phyloP scores from a whole-genome alignment of 2,113 vertebrate genomes.

The Malurus alboscapulatus region DNA sequence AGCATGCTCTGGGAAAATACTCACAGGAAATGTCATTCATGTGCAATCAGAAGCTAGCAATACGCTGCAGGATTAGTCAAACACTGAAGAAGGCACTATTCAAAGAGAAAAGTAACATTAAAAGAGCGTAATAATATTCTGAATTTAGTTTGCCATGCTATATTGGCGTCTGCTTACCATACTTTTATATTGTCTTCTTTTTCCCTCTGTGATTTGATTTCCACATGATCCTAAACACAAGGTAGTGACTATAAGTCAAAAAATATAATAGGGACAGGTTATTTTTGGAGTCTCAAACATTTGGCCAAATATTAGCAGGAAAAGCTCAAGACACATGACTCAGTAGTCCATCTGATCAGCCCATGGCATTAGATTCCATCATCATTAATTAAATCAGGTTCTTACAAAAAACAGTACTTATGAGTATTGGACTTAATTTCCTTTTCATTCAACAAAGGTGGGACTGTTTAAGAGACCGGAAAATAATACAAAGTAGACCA shows the following conservation, averaged over 20 bases:
- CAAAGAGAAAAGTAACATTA: not conserved
- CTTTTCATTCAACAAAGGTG: not conserved
- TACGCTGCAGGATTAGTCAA: not conserved
- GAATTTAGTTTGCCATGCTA: not conserved
- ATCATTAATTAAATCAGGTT: not conserved
- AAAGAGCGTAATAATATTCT: not conserved
- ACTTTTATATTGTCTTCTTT: not conserved
- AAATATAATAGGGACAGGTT: not conserved
- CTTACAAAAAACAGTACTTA: not conserved
- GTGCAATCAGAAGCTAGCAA: not conserved
- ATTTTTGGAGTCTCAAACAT: not conserved
- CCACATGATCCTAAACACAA: not conserved
- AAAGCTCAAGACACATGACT: conserved; percentile 12
- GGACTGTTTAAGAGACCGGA: not conserved
- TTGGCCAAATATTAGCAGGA: not conserved
- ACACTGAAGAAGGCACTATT: not conserved
- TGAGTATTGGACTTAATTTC: not conserved
- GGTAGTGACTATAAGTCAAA: not conserved
- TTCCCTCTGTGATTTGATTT: not conserved
- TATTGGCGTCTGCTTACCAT: not conserved
- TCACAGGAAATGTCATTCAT: not conserved
- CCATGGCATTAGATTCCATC: not conserved
- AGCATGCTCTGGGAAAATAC: not conserved
- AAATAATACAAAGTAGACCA: not conserved
- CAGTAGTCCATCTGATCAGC: not conserved